phyloP scores from a whole-genome alignment of 2,797 vertebrate species.

The Tinamus major region DNA sequence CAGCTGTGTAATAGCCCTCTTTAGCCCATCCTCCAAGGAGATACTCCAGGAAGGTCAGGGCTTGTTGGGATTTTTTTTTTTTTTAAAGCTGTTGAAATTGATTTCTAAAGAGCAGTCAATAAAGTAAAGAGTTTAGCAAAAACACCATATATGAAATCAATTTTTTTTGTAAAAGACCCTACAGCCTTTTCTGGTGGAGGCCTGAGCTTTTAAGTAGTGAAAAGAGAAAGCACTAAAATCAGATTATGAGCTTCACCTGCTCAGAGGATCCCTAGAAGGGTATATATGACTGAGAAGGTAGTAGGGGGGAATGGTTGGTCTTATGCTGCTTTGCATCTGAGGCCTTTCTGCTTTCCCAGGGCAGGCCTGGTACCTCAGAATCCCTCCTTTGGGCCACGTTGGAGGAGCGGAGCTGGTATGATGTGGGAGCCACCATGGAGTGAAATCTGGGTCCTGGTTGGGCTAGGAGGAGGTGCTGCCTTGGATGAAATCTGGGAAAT shows the following conservation, averaged over 20 bases:
- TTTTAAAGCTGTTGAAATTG: background rate
- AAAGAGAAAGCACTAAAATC: background rate
- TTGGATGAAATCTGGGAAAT: background rate
- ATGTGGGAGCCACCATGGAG: background rate
- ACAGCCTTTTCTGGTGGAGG: background rate
- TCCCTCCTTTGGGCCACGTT: rapidly evolving
- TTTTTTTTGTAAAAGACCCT: no score
- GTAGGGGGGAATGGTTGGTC: background rate
- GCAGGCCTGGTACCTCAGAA: background rate
- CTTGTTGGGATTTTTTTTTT: background rate
- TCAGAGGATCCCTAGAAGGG: no score
- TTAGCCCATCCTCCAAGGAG: background rate
- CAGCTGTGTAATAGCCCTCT: background rate
- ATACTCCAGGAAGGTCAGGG: background rate
- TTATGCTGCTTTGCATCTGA: background rate
- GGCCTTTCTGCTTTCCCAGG: rapidly evolving
- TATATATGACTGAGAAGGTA: no score
- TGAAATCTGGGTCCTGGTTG: background rate
- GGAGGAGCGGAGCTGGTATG: background rate
- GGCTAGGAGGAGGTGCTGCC: rapidly evolving
- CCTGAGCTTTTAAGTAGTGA: background rate
- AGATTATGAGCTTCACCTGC: background rate
- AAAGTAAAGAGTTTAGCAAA: background rate
- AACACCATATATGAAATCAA: no score
- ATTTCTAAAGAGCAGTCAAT: background rate